A percentile compares a stretch with the other conserved stretches of the same genome.
phyloP scores from a whole-genome alignment of 1,140 invertebrate genomes.

The Nebria ingens region DNA sequence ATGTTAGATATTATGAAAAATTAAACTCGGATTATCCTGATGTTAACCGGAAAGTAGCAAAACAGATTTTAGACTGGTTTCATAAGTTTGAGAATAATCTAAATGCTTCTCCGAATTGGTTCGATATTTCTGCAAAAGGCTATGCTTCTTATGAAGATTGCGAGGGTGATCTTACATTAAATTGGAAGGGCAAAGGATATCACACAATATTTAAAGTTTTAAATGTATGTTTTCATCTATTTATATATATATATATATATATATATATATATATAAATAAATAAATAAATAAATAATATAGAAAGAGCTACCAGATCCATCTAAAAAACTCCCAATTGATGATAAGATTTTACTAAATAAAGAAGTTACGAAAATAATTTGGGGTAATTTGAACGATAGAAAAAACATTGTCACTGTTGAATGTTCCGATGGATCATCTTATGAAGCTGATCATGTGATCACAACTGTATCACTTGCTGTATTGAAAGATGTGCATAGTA shows the following conservation, averaged over 20 bases:
- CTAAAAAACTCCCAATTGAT: constrained; percentile 23
- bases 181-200: constrained; percentile 53
- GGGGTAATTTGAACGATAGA: constrained; percentile 25
- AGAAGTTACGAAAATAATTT: constrained; percentile 39
- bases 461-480: constrained; percentile 58
- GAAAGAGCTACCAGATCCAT: constrained; percentile 21
- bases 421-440: constrained; percentile 47
- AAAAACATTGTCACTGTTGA: constrained; percentile 30
- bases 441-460: constrained; percentile 53
- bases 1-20: constrained; percentile 18
- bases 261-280: not conserved
- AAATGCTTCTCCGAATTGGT: constrained; percentile 48
- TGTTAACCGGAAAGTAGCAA: constrained; percentile 22
- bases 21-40: constrained; percentile 13
- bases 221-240: constrained; percentile 37
- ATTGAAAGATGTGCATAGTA: constrained; percentile 46
- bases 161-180: constrained; percentile 43
- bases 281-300: constrained; percentile 14
- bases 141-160: constrained; percentile 45
- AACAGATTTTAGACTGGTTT: constrained; percentile 42
- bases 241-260: not conserved
- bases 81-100: constrained; percentile 42
- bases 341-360: constrained; percentile 36
- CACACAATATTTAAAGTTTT: constrained; percentile 45
- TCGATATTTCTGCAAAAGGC: constrained; percentile 44